Base-by-base conservation (phyloP, 2,888 invertebrate species). In the Aplocera efformata region DNA sequence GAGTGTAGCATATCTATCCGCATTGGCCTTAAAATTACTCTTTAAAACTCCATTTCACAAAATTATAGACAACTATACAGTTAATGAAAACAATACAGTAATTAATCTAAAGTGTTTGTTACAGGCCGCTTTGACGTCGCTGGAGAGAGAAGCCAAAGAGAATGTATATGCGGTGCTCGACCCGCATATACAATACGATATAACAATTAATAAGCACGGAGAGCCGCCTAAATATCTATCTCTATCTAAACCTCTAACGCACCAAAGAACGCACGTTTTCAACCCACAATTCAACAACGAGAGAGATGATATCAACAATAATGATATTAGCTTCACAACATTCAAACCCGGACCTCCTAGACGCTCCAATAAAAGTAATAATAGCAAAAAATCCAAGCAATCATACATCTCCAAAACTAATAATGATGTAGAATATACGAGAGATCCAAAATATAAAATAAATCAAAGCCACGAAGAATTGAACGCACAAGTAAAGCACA, bases 141-240 rank as follows among this genome's bases (percentile, higher is more conserved):
- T 88, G 79, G 88, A 85, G 74, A 79, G 71, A 79, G 80, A 83
- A 85, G 88, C 88, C 81, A 89, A 88, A 85, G 89, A 89, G 71
- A 88, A 89, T 71, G 88, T 89, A 48, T 89, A 89, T 78, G 88
- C 89, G 77, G 83, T 89, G 56, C 63, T 88, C 60, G 88, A 89
- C 61, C 89, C 89, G 71, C 88, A 86, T 73, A 81, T 89, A 69
- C 88, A 89, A 65, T 89, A 89, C 72, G 89, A 89, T 70, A 79
- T 89, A 72, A 88, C 86, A 58, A 89, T 89, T 64, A 88, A 85
- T 69, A 84, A 88, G 65, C 77, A 79, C 64, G 89, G 89, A 65
- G 86, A 88, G 56, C 86, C 86, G 72, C 85, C 89, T 74, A 88
- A 82, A 53, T 80, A 86, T 63, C 73, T 89, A 69, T 85, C 88